Percentiles rank a stretch among this genome's conserved stretches.
These are phyloP conservation scores for Halisarca cf. caerulea DNA, from an alignment of 37 sponge, comb jelly and placozoan species.

Conservation along the genomic window DNA sequence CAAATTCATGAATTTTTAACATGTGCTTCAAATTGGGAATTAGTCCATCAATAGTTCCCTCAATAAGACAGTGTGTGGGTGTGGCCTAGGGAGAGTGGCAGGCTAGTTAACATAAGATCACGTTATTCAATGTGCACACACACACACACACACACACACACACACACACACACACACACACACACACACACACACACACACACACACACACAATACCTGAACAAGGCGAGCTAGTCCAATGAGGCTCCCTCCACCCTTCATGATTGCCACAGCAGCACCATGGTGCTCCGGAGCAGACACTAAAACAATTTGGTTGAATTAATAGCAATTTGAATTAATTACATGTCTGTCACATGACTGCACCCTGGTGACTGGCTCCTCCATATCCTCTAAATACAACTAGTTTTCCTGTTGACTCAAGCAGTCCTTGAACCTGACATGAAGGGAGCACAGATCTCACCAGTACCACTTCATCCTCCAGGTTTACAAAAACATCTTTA, in stretches of 20 bases:
- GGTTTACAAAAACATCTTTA: constrained; percentile 37
- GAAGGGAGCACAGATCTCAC: constrained; percentile 61
- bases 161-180: too few relatives aligned
- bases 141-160: too few relatives aligned
- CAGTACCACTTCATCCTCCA: constrained; percentile 68
- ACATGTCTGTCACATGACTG: constrained; percentile 10
- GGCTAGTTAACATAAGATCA: too few relatives aligned
- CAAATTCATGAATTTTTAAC: constrained; percentile 60
- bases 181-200: too few relatives aligned
- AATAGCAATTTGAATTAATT: too few relatives aligned
- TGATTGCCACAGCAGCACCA: constrained; percentile 77
- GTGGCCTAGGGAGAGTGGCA: constrained; percentile 19
- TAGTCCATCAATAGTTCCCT: constrained; percentile 80
- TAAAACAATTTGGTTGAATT: neutral
- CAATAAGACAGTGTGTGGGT: constrained; percentile 54
- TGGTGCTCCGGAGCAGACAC: constrained; percentile 22
- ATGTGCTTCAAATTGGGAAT: constrained; percentile 14
- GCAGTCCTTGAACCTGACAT: constrained; percentile 43
- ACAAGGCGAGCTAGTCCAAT: constrained; percentile 60
- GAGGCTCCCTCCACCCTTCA: constrained; percentile 39
- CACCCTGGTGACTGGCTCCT: constrained; percentile 31
- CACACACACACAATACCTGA: constrained; percentile 40
- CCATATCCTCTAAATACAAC: constrained; percentile 78
- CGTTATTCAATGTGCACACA: too few relatives aligned
- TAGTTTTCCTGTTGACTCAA: constrained; percentile 65